phyloP scores from a whole-genome alignment of 1,140 invertebrate genomes.

The Hestina assimilis region DNA sequence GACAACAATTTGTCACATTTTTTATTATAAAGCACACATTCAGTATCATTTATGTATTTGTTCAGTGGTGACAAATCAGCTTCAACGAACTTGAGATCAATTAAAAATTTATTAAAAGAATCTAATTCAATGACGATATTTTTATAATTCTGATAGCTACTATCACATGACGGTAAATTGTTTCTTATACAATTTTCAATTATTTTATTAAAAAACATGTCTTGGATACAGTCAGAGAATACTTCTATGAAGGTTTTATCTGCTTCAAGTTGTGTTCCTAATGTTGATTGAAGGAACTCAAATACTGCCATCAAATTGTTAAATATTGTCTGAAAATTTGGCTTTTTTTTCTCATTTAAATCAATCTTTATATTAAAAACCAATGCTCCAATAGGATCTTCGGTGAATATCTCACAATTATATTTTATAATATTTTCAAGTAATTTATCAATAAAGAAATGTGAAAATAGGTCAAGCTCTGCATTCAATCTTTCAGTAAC shows the following conservation, averaged over 20 bases:
- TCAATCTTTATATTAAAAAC: conserved; percentile 69
- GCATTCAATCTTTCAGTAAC: conserved; percentile 52
- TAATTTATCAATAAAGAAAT: conserved; percentile 63
- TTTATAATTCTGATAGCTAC: conserved; percentile 60
- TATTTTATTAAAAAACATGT: conserved; percentile 63
- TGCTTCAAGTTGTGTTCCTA: conserved; percentile 54
- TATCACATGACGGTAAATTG: conserved; percentile 61
- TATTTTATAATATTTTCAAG: conserved; percentile 60
- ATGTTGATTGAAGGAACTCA: conserved; percentile 66
- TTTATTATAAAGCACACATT: conserved; percentile 66
- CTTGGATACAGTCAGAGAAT: conserved; percentile 51
- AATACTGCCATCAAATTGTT: conserved; percentile 69
- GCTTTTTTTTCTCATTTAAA: conserved; percentile 48
- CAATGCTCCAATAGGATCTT: conserved; percentile 59
- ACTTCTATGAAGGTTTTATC: conserved; percentile 59
- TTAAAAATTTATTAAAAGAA: conserved; percentile 68
- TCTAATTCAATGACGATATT: conserved; percentile 65
- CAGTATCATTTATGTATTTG: conserved; percentile 63
- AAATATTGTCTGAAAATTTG: conserved; percentile 66
- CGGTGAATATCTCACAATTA: conserved; percentile 69
- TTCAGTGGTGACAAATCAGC: conserved; percentile 58
- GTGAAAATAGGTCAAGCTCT: conserved; percentile 56
- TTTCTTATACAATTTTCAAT: conserved; percentile 65
- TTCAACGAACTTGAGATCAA: conserved; percentile 68
- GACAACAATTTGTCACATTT: conserved; percentile 69